These are phyloP conservation scores for Cyanoramphus novaezelandiae DNA, from an alignment of 2,113 vertebrate species.

Conservation along the genomic window DNA sequence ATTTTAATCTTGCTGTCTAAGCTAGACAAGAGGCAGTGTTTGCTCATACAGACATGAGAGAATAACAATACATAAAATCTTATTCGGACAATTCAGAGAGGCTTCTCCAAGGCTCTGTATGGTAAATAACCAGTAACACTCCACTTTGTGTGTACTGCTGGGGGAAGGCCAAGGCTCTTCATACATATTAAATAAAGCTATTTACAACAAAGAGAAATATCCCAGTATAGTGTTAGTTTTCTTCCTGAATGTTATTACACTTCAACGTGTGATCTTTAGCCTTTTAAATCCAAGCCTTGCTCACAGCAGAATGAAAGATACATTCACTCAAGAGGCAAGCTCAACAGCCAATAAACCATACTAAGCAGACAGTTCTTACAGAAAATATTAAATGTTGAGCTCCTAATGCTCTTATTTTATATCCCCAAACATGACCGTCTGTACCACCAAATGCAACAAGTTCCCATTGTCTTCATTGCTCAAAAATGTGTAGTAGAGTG, in stretches of 20 bases:
- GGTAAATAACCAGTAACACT: neutral
- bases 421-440: neutral
- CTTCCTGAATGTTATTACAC: neutral
- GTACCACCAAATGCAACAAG: neutral
- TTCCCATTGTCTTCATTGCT: neutral
- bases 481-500: neutral
- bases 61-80: neutral
- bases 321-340: neutral
- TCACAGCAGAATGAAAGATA: neutral
- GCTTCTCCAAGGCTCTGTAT: neutral
- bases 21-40: neutral
- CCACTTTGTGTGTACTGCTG: rapidly evolving
- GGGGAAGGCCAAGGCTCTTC: neutral
- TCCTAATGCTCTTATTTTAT: neutral
- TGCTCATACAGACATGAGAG: neutral
- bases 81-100: neutral
- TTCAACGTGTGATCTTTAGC: neutral
- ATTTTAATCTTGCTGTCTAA: neutral
- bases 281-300: neutral
- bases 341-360: neutral
- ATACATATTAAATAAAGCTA: neutral
- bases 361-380: neutral
- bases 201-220: neutral
- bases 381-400: neutral
- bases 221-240: neutral